These are phyloP conservation scores for Opisthocomus hoazin DNA, from an alignment of 2,113 vertebrate genomes.

Conservation along the genomic window DNA sequence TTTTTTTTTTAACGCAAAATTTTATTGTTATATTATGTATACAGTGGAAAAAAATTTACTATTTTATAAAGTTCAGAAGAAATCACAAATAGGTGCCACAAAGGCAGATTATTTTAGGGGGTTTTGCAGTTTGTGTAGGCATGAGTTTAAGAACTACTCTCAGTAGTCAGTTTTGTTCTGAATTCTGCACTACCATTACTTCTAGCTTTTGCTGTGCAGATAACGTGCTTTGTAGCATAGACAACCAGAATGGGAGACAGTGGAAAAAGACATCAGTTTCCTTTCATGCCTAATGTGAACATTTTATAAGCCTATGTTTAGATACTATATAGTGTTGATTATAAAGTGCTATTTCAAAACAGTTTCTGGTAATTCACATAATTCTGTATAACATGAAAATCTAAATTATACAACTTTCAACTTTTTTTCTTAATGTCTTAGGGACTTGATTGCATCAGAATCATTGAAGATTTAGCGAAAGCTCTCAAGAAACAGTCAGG, in stretches of 20 bases:
- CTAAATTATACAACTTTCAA: neutral
- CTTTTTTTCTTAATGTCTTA: constrained; percentile 49
- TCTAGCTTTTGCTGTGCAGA: neutral
- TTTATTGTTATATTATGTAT: neutral
- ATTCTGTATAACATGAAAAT: neutral
- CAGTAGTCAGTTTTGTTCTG: neutral
- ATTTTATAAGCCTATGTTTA: neutral
- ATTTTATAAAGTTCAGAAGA: neutral
- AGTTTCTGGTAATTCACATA: neutral
- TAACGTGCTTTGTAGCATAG: neutral
- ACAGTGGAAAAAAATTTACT: neutral
- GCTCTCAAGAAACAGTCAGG: constrained; percentile 87
- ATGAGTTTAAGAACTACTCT: neutral
- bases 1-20: neutral
- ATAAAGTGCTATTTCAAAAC: neutral
- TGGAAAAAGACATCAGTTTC: neutral
- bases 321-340: neutral
- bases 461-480: constrained; percentile 88
- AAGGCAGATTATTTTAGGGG: neutral
- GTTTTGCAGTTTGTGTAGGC: neutral
- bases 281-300: neutral
- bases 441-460: constrained; percentile 84
- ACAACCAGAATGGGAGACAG: neutral
- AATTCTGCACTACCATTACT: neutral
- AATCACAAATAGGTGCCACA: neutral